These are phyloP conservation scores for Drosophila robusta DNA, from an alignment of 2,888 invertebrate genomes.

Conservation along the genomic window DNA sequence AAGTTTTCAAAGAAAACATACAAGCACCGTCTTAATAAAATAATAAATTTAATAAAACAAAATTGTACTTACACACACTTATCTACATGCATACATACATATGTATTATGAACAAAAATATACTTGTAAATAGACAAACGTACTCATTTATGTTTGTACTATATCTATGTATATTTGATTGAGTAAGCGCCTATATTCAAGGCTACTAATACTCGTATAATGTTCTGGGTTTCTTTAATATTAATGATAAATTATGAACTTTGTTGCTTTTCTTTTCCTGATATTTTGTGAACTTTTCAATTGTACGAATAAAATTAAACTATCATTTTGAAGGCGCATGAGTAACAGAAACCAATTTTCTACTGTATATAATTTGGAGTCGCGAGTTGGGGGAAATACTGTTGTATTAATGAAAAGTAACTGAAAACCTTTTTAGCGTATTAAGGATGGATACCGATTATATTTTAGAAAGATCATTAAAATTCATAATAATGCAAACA, in stretches of 20 bases:
- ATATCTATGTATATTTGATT: conserved; percentile 53
- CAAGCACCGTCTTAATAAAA: conserved; percentile 3
- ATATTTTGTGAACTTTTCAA: conserved; percentile 81
- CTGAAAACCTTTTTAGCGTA: conserved; percentile 67
- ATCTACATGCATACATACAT: conserved; percentile 20
- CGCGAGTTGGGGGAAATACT: conserved; percentile 81
- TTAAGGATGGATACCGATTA: conserved; percentile 64
- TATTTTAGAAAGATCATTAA: conserved; percentile 66
- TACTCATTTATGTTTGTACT: conserved; percentile 16
- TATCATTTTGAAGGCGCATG: conserved; percentile 83
- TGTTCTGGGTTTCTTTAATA: conserved; percentile 39
- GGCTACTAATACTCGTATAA: conserved; percentile 43
- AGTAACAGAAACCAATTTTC: conserved; percentile 83
- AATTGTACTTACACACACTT: conserved; percentile 23
- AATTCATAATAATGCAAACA: conserved; percentile 24
- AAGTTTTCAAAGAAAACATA: neutral
- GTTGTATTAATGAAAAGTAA: conserved; percentile 78
- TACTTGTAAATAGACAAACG: conserved; percentile 16
- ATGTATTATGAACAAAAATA: conserved; percentile 7
- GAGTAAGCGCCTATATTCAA: conserved; percentile 49
- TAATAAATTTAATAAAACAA: conserved; percentile 19
- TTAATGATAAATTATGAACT: conserved; percentile 17
- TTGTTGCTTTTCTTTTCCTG: conserved; percentile 48
- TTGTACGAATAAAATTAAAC: conserved; percentile 84
- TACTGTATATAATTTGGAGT: conserved; percentile 83